A percentile compares a stretch with the other conserved stretches of the same genome.
These are phyloP conservation scores for Pyrrhosoma nymphula DNA, from an alignment of 2,888 invertebrate species.

Conservation along the genomic window DNA sequence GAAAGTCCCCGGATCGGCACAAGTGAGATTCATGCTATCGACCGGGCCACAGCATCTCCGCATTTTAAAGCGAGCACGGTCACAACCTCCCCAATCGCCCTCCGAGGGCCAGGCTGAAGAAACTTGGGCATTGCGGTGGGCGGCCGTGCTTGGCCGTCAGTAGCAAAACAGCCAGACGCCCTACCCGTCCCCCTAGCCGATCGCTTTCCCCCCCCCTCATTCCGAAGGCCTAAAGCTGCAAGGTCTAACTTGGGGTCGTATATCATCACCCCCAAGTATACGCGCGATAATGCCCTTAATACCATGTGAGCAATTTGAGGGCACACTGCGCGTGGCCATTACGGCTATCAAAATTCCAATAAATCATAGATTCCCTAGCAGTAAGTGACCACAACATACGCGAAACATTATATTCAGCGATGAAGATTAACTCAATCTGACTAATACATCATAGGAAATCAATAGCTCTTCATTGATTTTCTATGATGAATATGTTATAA, in stretches of 20 bases:
- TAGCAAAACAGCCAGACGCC: background rate
- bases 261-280: background rate
- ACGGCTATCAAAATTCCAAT: conserved; percentile 20
- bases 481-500: too few species aligned
- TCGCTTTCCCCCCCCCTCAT: background rate
- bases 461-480: too few species aligned
- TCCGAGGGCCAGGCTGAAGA: background rate
- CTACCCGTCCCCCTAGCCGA: too few species aligned
- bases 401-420: background rate
- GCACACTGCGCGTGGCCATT: background rate
- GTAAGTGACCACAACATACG: background rate
- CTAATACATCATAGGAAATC: too few species aligned
- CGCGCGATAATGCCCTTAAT: background rate
- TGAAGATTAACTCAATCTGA: too few species aligned
- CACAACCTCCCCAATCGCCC: background rate
- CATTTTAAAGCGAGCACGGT: too few species aligned
- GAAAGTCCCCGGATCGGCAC: background rate
- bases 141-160: background rate
- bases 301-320: background rate
- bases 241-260: background rate
- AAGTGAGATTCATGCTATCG: background rate
- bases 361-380: background rate
- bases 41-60: background rate
- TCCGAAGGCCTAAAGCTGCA: background rate
- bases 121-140: background rate